Evolutionary conservation across 2,888 invertebrate genomes (phyloP), one percentile per base, ranked within the genome.

Genomic region (Diploptera punctata): DNA sequence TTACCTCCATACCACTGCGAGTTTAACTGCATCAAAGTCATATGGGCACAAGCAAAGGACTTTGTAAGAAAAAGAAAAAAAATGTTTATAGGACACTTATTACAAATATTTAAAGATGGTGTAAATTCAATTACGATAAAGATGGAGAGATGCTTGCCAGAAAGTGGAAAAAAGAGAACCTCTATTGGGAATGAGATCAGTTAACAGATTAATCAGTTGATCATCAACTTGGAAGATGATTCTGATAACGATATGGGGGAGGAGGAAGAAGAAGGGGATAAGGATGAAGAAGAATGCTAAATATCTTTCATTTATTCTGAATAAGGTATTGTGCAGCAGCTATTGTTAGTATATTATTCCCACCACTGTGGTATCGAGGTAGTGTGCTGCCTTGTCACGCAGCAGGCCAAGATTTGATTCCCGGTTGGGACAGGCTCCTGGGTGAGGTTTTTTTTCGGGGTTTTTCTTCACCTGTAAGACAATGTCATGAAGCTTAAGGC

Each of bases 1-100:
- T 54, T 54, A 54, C 54, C 54, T 24, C 54, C 54, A 21, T 54
- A 54, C 16, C 54, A 54, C 24, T 54, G 54, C 26, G 24, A 54
- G 26, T 54, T 54, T 24, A 54, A 21, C 21, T 21, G 21, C 9
- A 24, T 54, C 26, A 9, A 54, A 19, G 3, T 54, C 26, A 21
- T 21, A 7, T 24, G 54, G 54, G 54, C 26, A 54, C 3, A 54
- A 16, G 54, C 21, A 16, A 54, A 24, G n/a, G 9, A 54, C 21
- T 54, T 54, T 21, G 16, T 54, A 9, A 5, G 16, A 19, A 54
- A 54, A 21, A 24, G 24, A 16, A 21, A 54, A 5, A 54, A 19
- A 54, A 54, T 21, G 24, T 54, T 54, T 54, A 54, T 54, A 16
- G 21, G 9, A 24, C 54, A 54, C 21, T 19, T 54, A 21, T 24